Conservation (phyloP, 1,140 invertebrate species). For the Drusus annulatus region DNA sequence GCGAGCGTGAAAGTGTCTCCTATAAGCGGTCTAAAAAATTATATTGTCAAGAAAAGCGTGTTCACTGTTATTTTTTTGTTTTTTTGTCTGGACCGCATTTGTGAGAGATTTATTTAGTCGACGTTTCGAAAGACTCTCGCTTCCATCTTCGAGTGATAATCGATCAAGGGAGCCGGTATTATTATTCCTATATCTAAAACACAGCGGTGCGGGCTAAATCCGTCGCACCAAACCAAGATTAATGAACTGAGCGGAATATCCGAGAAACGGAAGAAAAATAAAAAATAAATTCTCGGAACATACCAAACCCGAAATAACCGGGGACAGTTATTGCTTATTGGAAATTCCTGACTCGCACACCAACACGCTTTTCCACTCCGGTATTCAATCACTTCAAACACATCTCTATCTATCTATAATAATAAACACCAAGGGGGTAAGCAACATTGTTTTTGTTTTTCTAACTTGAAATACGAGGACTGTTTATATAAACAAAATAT, state of each 20-base stretch:
- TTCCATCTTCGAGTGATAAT: constrained; percentile 29
- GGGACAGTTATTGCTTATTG: constrained; percentile 44
- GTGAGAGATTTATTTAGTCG: constrained; percentile 28
- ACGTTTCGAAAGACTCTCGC: constrained; percentile 12
- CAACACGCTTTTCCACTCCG: constrained; percentile 4
- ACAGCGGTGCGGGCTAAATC: not conserved
- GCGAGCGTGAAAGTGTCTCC: too few species aligned
- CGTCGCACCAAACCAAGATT: constrained; percentile 39
- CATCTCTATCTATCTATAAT: not conserved
- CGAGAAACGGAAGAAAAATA: constrained; percentile 36
- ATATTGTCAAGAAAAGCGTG: too few species aligned
- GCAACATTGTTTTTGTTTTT: not conserved
- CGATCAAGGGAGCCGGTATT: constrained; percentile 11
- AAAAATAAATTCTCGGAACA: not conserved
- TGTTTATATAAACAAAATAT: too few species aligned
- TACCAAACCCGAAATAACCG: constrained; percentile 27
- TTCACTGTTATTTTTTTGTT: too few species aligned
- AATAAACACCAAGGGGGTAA: not conserved
- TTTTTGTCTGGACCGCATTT: not conserved
- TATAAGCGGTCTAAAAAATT: too few species aligned
- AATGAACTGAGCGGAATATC: constrained; percentile 28
- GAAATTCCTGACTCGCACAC: constrained; percentile 24
- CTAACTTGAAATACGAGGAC: too few species aligned
- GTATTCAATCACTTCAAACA: constrained; percentile 4
- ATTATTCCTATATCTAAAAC: too few species aligned